Evolutionary conservation across 35 echinoderm and acorn worm species (phyloP), one percentile per base, ranked within the genome.

Genomic region (Ophioderma brevispina): DNA sequence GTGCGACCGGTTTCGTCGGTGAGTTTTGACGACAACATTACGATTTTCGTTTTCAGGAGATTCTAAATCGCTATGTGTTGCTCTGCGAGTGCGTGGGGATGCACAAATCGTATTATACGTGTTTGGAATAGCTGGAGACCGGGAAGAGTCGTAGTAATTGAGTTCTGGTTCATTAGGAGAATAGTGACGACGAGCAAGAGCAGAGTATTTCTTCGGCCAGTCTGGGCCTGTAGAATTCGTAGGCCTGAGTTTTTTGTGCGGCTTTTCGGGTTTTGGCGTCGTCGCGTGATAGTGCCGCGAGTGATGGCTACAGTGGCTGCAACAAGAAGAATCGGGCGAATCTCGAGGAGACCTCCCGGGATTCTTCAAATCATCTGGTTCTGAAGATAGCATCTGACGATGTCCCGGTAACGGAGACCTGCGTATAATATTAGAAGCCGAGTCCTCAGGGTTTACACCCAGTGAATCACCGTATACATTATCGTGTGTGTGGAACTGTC

Each of bases 171-270:
- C 59, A 6, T 30, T 1, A 8, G 41, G 41, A 4, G 41, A 46
- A 70, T 70, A 70, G 28, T 70, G 59, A 3, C 59, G 59, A 70
- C 59, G 59, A 2, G 59, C 59, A 3, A 70, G n/a, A 25, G 59
- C 10, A 6, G 59, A 70, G 23, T 70, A 70, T 4, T 46, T 46
- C 41, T 46, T 70, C 28, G 59, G 59, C 59, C 59, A 70, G 15
- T 70, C 59, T 18, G 59, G 59, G n/a, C 59, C 59, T 70, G 59
- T 70, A 15, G 59, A 70, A 70, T 70, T 70, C 59, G 59, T 70
- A 25, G 59, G 59, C 59, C n/a, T 70, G 17, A 70, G 28, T 25
- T 70, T 70, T 25, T 25, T 70, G 28, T 70, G 59, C 28, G 59
- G 59, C 23, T 70, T 70, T 6, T 70, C 59, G n/a, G 59, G 59